Percentiles rank a stretch among this genome's conserved stretches.
Evolutionary conservation across 2,888 invertebrate genomes (phyloP).

Genomic region (Schizaphis graminum): DNA sequence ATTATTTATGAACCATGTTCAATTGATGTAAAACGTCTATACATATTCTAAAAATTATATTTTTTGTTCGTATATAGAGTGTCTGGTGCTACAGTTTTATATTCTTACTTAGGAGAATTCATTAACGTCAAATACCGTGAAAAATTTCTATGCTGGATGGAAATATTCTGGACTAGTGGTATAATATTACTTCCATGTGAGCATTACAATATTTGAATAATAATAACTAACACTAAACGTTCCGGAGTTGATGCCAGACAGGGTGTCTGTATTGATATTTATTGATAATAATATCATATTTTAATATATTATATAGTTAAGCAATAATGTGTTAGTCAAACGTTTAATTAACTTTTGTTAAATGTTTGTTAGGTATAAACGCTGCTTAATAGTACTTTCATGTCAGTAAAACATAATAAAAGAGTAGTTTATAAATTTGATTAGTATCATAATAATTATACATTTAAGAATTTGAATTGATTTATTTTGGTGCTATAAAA

Average conservation of each 20-base stretch:
- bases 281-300: not conserved
- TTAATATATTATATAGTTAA: not conserved
- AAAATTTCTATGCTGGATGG: conserved; percentile 87
- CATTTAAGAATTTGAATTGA: not conserved
- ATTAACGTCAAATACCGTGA: conserved; percentile 84
- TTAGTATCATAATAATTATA: not conserved
- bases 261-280: not conserved
- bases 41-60: not conserved
- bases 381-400: not conserved
- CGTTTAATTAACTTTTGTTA: no score
- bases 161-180: conserved; percentile 86
- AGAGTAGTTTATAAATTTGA: not conserved
- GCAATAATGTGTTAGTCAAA: no score
- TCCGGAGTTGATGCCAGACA: not conserved
- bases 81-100: conserved; percentile 79
- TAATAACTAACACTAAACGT: not conserved
- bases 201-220: conserved; percentile 68
- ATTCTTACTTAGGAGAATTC: conserved; percentile 83
- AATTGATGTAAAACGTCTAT: not conserved
- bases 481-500: not conserved
- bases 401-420: not conserved
- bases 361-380: no score
- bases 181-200: conserved; percentile 82
- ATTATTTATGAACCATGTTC: not conserved
- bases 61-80: conserved; percentile 5